Percentiles rank a stretch among this genome's conserved stretches.
Conservation (phyloP, 2,797 vertebrate genomes). For the Sebastes goodei region DNA sequence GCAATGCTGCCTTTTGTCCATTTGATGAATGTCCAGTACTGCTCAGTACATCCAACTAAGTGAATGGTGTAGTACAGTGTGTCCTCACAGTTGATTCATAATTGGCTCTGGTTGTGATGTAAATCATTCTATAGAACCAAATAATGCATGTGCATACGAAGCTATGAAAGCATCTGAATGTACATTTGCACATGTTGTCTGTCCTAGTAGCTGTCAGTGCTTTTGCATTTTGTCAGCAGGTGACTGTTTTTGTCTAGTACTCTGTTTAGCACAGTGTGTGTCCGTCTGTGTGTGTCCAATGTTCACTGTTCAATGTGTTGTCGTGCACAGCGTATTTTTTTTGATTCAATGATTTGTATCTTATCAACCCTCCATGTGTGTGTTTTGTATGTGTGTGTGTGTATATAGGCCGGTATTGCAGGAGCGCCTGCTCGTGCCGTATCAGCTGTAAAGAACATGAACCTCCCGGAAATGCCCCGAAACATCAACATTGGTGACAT, state of each 20-base stretch:
- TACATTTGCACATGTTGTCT: conserved; percentile 79
- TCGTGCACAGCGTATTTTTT: conserved; percentile 37
- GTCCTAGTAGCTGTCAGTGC: conserved; percentile 74
- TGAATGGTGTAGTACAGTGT: conserved; percentile 63
- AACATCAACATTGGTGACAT: conserved; percentile 99
- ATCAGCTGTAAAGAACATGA: conserved; percentile 99
- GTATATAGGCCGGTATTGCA: conserved; percentile 95
- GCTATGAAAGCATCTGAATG: conserved; percentile 79
- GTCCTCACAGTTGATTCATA: conserved; percentile 74
- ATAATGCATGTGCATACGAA: conserved; percentile 82
- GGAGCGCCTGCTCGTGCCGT: conserved; percentile 98
- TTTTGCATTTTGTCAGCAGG: conserved; percentile 82
- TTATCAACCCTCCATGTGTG: conserved; percentile 67
- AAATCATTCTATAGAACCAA: conserved; percentile 62
- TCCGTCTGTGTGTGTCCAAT: conserved; percentile 71
- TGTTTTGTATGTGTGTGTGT: conserved; percentile 60
- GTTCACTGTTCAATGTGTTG: conserved; percentile 60
- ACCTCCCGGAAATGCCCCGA: conserved; percentile 99
- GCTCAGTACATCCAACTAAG: conserved; percentile 53
- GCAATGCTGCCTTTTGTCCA: conserved; percentile 73
- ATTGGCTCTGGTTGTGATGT: conserved; percentile 80
- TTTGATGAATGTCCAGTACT: conserved; percentile 62
- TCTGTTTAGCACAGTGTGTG: conserved; percentile 62
- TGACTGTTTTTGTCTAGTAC: conserved; percentile 59
- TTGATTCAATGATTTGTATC: conserved; percentile 45